phyloP scores from a whole-genome alignment of 2,113 vertebrate species.

The Peromyscus californicus region DNA sequence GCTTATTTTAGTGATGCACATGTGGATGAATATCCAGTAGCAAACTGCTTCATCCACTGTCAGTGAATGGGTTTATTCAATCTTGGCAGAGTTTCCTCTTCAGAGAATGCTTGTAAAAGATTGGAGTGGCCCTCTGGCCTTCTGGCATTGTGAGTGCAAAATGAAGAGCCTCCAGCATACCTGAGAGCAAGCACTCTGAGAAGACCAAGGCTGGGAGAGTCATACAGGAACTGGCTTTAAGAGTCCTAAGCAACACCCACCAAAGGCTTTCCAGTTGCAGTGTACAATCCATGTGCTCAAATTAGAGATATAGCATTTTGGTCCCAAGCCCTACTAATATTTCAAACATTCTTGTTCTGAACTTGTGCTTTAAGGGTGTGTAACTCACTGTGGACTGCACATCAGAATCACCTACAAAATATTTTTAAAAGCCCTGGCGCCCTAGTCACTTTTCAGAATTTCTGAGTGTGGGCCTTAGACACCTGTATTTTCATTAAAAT shows the following conservation, averaged over 20 bases:
- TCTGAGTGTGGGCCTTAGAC: not conserved
- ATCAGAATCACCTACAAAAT: not conserved
- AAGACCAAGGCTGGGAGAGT: not conserved
- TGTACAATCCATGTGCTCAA: not conserved
- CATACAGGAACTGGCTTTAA: not conserved
- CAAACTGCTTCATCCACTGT: slow-evolving; percentile 67
- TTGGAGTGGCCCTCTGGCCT: slow-evolving; percentile 24
- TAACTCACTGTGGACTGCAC: not conserved
- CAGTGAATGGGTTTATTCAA: slow-evolving; percentile 67
- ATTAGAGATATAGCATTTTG: not conserved
- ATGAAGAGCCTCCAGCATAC: not conserved
- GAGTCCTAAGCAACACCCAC: not conserved
- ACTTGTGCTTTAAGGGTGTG: not conserved
- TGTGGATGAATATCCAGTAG: slow-evolving; percentile 47
- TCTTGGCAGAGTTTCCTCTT: slow-evolving; percentile 57
- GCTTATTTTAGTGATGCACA: slow-evolving; percentile 39
- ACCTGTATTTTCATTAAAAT: not conserved
- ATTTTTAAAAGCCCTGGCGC: not conserved
- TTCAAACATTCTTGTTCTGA: not conserved
- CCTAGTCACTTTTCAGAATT: not conserved
- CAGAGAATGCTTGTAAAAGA: slow-evolving; percentile 55
- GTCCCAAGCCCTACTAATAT: not conserved
- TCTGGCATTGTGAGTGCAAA: slow-evolving; percentile 45
- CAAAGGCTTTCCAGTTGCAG: slow-evolving; percentile 7
- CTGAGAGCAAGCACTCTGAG: slow-evolving; percentile 17